These are phyloP conservation scores for Phyllostomus discolor DNA, from an alignment of 2,113 vertebrate species.

Conservation along the genomic window DNA sequence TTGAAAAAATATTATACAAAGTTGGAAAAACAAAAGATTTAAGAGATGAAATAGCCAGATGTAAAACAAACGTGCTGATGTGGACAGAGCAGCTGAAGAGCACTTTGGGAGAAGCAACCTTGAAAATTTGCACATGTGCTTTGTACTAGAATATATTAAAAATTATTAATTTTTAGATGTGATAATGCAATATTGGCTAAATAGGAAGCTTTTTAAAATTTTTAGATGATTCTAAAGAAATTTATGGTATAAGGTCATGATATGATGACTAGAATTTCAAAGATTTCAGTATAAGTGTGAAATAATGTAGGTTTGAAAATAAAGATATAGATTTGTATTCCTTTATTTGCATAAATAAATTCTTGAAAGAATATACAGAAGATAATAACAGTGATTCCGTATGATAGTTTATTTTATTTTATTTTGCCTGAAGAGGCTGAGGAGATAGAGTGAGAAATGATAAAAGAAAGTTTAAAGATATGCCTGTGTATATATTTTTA, in stretches of 20 bases:
- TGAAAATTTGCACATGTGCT: neutral
- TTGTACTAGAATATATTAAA: too few relatives aligned
- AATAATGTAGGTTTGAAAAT: neutral
- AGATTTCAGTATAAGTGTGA: neutral
- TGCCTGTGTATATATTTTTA: neutral
- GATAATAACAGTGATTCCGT: neutral
- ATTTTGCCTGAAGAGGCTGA: neutral
- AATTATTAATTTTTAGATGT: neutral
- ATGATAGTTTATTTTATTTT: neutral
- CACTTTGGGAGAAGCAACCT: neutral
- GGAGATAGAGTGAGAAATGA: neutral
- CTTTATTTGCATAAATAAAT: neutral
- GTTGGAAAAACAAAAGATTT: neutral
- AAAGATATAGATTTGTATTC: neutral
- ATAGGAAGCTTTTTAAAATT: neutral
- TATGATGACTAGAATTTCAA: neutral
- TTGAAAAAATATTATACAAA: neutral
- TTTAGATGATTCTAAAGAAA: neutral
- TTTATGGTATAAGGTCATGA: neutral
- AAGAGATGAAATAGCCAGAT: neutral
- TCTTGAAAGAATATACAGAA: neutral
- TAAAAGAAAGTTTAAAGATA: neutral
- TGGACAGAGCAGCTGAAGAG: neutral
- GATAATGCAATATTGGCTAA: neutral
- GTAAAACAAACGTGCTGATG: fast-evolving